These are phyloP conservation scores for Alexandromys fortis DNA, from an alignment of 2,113 vertebrate species.

Conservation along the genomic window DNA sequence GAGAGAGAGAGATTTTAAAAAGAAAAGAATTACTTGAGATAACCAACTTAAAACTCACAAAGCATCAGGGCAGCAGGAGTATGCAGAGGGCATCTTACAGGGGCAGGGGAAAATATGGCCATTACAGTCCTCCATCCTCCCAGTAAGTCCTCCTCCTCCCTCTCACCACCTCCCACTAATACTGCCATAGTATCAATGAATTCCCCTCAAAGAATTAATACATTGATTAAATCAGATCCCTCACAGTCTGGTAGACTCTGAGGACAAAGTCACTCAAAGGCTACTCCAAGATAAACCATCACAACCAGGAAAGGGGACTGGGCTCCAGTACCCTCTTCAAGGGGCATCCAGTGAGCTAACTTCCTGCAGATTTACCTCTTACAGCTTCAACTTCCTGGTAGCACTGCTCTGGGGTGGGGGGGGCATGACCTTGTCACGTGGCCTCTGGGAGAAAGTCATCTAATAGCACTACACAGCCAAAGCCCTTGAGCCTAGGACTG, in stretches of 20 bases:
- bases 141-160: not conserved
- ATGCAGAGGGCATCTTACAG: not conserved
- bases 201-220: no score
- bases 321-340: not conserved
- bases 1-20: no score
- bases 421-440: not conserved
- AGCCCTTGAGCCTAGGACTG: not conserved
- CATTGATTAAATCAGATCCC: not conserved
- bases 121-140: no score
- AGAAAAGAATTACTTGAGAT: not conserved
- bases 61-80: no score
- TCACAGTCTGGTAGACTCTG: not conserved
- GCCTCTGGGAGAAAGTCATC: not conserved
- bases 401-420: no score
- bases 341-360: not conserved
- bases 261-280: not conserved
- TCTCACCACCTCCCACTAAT: not conserved
- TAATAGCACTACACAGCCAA: not conserved
- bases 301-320: not conserved
- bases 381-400: not conserved
- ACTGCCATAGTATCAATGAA: not conserved
- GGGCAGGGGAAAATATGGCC: not conserved
- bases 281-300: not conserved
- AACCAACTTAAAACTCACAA: not conserved
- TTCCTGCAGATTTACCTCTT: not conserved